These are phyloP conservation scores for Cuniculus paca DNA, from an alignment of 2,797 vertebrate species.

Conservation along the genomic window DNA sequence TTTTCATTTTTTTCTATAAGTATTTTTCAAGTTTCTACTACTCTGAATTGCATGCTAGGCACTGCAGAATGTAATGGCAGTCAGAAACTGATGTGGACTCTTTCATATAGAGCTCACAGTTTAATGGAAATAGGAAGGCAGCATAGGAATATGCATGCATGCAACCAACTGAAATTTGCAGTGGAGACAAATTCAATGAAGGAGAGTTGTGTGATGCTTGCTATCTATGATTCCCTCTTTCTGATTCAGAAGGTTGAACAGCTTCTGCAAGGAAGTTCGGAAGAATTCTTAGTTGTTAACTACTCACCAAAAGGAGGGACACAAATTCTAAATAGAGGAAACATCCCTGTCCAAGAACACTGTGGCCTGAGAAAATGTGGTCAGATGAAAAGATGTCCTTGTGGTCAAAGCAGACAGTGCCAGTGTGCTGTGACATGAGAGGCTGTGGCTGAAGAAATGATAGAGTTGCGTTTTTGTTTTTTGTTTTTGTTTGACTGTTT, in stretches of 20 bases:
- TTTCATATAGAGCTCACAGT: not conserved
- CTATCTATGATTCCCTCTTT: not conserved
- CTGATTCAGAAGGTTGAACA: not conserved
- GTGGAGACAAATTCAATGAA: not conserved
- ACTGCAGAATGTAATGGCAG: not conserved
- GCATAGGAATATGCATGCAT: not conserved
- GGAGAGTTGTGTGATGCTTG: not conserved
- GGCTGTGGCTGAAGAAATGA: not conserved
- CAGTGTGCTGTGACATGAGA: not conserved
- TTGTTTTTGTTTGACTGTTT: too few species aligned
- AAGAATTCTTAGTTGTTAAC: not conserved
- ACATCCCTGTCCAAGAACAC: not conserved
- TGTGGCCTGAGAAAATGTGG: not conserved
- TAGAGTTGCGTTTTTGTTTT: not conserved
- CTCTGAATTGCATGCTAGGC: not conserved
- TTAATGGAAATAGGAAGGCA: not conserved
- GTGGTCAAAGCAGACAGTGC: not conserved
- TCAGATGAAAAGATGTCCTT: not conserved
- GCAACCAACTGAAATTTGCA: not conserved
- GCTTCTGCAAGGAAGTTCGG: not conserved
- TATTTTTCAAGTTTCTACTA: not conserved
- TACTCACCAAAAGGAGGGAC: not conserved
- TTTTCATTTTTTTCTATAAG: conserved; percentile 12
- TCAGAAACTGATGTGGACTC: not conserved
- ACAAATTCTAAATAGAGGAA: not conserved